Evolutionary conservation across 2,888 invertebrate species (phyloP).

Genomic region (Chrysolina americana): DNA sequence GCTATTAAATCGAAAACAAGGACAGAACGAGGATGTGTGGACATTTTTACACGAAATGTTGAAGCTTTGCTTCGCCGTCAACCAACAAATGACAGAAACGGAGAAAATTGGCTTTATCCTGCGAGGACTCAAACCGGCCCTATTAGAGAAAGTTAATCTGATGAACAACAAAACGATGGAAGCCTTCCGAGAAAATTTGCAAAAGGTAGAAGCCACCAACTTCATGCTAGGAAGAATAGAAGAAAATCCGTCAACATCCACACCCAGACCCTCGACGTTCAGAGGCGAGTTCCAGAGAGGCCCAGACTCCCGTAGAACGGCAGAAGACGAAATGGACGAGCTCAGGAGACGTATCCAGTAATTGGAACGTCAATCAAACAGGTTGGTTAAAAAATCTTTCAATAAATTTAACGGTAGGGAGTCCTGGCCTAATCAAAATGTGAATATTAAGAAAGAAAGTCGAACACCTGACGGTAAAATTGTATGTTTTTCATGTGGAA

Average conservation of each 20-base stretch:
- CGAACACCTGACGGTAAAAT: no score
- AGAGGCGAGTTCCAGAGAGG: no score
- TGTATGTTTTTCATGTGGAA: no score
- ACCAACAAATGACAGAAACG: not conserved
- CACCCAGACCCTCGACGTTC: no score
- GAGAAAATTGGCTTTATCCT: conserved; percentile 20
- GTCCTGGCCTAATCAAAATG: no score
- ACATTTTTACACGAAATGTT: conserved; percentile 19
- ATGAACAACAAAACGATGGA: conserved; percentile 12
- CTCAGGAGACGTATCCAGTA: conserved; percentile 14
- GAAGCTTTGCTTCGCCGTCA: conserved; percentile 7
- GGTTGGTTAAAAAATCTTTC: conserved; percentile 11
- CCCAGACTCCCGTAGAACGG: not conserved
- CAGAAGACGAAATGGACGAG: conserved; percentile 1
- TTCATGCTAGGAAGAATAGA: no score
- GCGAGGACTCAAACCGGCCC: conserved; percentile 12
- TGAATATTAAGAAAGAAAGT: no score
- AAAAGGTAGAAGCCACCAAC: no score
- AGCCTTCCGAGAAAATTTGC: no score
- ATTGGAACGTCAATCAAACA: conserved; percentile 6
- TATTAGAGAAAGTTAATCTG: conserved; percentile 17
- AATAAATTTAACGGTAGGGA: no score
- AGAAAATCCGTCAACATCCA: no score
- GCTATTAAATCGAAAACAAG: no score
- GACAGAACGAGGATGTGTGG: conserved; percentile 9